phyloP scores from a whole-genome alignment of 1,140 invertebrate genomes.

The Drosophila sp. region DNA sequence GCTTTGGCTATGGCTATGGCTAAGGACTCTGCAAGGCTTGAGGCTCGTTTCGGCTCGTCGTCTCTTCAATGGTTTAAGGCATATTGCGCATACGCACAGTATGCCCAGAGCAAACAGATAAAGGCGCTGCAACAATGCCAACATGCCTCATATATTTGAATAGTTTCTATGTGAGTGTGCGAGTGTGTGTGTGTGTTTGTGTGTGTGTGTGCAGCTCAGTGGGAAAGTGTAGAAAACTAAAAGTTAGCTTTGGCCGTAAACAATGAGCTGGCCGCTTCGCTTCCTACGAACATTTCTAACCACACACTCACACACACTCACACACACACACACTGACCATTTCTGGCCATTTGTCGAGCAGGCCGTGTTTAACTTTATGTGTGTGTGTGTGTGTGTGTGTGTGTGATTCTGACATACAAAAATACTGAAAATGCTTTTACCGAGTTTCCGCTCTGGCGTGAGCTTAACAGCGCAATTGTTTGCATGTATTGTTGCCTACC shows the following conservation, averaged over 20 bases:
- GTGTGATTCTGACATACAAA: slow-evolving; percentile 59
- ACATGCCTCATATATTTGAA: slow-evolving; percentile 75
- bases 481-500: slow-evolving; percentile 52
- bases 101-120: slow-evolving; percentile 70
- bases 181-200: slow-evolving; percentile 9
- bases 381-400: slow-evolving; percentile 19
- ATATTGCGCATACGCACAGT: slow-evolving; percentile 80
- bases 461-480: slow-evolving; percentile 61
- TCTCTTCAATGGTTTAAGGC: slow-evolving; percentile 35
- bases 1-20: no score
- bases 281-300: slow-evolving; percentile 17
- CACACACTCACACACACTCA: slow-evolving; percentile 40
- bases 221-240: slow-evolving; percentile 75
- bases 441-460: slow-evolving; percentile 72
- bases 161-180: slow-evolving; percentile 40
- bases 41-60: not conserved
- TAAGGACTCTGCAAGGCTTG: slow-evolving; percentile 1
- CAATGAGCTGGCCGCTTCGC: slow-evolving; percentile 47
- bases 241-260: slow-evolving; percentile 72
- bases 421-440: slow-evolving; percentile 75
- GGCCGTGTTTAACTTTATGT: slow-evolving; percentile 53
- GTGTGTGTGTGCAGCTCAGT: slow-evolving; percentile 12
- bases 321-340: slow-evolving; percentile 50
- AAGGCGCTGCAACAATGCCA: slow-evolving; percentile 68
- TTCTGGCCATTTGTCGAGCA: slow-evolving; percentile 69